phyloP scores from a whole-genome alignment of 2,888 invertebrate species.

The Limnephilus auricula region DNA sequence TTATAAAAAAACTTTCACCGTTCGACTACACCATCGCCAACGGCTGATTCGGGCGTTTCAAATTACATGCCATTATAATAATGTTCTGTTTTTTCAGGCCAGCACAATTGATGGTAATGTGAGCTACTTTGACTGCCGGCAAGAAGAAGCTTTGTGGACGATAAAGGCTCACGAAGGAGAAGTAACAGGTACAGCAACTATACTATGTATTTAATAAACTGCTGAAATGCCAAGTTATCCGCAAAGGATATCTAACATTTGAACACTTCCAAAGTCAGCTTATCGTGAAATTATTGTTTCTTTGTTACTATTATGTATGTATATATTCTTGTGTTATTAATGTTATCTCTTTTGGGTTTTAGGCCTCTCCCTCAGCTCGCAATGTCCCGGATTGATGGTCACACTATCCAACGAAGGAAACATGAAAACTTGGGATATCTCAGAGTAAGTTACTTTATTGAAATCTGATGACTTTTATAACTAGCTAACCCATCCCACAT shows the following conservation, averaged over 20 bases:
- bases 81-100: constrained; percentile 70
- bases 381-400: constrained; percentile 86
- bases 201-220: no score
- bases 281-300: no score
- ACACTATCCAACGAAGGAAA: constrained; percentile 88
- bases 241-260: no score
- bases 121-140: constrained; percentile 86
- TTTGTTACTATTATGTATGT: no score
- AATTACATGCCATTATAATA: neutral
- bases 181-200: constrained; percentile 82
- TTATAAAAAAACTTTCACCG: no score
- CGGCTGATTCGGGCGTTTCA: no score
- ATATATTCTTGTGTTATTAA: neutral
- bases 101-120: constrained; percentile 82
- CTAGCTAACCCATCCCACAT: neutral
- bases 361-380: constrained; percentile 85
- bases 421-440: constrained; percentile 92
- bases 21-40: no score
- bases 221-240: no score
- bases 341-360: constrained; percentile 63
- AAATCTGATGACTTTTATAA: neutral
- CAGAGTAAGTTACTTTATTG: constrained; percentile 69
- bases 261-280: no score
- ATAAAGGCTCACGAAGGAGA: constrained; percentile 89
- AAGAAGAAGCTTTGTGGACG: constrained; percentile 83